Conservation (phyloP, 92 coral and sea anemone genomes). For the Actinostola sp. region DNA sequence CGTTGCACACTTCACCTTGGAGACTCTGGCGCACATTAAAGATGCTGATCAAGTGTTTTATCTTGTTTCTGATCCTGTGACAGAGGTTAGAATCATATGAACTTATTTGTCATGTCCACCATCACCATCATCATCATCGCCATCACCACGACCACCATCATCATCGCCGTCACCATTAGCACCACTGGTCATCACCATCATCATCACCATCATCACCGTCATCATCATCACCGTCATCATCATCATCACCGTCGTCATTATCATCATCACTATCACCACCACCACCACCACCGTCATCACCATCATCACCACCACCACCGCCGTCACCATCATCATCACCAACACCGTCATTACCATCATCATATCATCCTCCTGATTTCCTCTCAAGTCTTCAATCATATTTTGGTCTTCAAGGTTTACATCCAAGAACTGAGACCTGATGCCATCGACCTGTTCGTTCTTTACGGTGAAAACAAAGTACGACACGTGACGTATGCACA, state of each 20-base stretch:
- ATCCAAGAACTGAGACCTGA: conserved; percentile 40
- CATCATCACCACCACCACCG: too few relatives aligned
- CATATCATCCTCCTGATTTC: background rate
- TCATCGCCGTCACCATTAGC: too few relatives aligned
- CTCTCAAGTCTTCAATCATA: background rate
- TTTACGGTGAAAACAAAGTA: conserved; percentile 36
- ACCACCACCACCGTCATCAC: too few relatives aligned
- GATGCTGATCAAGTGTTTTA: conserved; percentile 47
- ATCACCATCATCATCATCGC: too few relatives aligned
- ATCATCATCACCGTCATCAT: background rate
- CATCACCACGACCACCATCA: too few relatives aligned
- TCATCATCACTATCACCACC: too few relatives aligned
- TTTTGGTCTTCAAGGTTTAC: conserved; percentile 2
- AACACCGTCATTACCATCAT: background rate
- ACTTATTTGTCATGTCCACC: too few relatives aligned
- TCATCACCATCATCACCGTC: background rate
- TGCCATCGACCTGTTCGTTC: conserved; percentile 37
- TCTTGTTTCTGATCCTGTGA: conserved; percentile 44
- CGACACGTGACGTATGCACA: conserved; percentile 38
- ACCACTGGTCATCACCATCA: background rate
- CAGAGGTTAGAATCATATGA: conserved; percentile 28
- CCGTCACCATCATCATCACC: background rate
- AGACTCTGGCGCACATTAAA: conserved; percentile 27
- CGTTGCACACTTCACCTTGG: conserved; percentile 37
- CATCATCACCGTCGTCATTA: too few relatives aligned